Base-by-base conservation (phyloP, 2,888 invertebrate species). In the Anthoptus insignis region DNA sequence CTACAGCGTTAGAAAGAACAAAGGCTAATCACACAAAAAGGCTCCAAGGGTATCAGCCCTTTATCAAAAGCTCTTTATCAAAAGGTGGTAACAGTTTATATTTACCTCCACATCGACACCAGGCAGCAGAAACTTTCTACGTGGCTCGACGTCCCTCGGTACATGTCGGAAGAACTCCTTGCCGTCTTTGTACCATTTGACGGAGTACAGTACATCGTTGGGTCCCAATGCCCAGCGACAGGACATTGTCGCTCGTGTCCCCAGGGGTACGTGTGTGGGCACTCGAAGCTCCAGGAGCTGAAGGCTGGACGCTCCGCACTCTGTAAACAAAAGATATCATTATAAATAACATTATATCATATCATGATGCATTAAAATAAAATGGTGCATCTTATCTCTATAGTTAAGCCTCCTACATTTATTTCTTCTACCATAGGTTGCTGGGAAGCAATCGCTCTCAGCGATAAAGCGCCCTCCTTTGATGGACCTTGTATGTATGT, bases 161-260 rank as follows among this genome's bases (percentile, higher is more conserved):
- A 97, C 97, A 88, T 96, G 97, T 69, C 98, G 94, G 93, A 97
- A 98, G 93, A 98, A 97, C 91, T 98, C 98, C 86, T 97, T 96
- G 73, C 97, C 97, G 83, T 97, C 97, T 84, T 97, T 98, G 93
- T 98, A 98, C 98, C 98, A 98, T 91, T 98, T 98, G 78, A 98
- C 97, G 32, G 97, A 97, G 88, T 98, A 98, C 53, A 98, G 94
- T 56, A 95, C 95, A 85, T 98, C 97, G 3, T 95, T 96, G 75
- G 97, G 97, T 2, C 87, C 88, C 83, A 98, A 94, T 87, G 97
- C 96, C 93, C 97, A 98, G 84, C 96, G 96, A 88, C 98, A 98
- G 58, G 97, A 96, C 75, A 98, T 91, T 64, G 94, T 93, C 39
- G 97, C 97, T 75, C 95, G 95, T 81, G 97, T 96, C 76, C 97